These are phyloP conservation scores for Gortyna flavago DNA, from an alignment of 2,888 invertebrate genomes.

Conservation along the genomic window DNA sequence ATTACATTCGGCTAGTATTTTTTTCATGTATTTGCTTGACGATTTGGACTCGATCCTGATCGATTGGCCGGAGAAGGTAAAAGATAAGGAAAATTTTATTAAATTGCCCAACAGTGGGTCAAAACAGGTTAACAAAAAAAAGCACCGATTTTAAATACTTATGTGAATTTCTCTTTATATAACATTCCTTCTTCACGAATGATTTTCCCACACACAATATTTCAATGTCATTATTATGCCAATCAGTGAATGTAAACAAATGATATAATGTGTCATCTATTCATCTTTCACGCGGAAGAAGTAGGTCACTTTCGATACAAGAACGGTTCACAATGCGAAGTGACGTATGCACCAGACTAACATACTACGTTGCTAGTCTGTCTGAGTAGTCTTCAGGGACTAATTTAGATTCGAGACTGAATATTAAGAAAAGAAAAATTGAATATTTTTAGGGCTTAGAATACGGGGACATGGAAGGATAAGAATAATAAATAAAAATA, in stretches of 20 bases:
- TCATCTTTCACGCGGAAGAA: slow-evolving; percentile 39
- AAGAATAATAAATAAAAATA: not conserved
- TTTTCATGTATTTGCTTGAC: not conserved
- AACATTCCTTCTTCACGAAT: not conserved
- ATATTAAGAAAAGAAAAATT: not conserved
- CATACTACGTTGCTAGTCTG: not conserved
- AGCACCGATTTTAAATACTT: too few species aligned
- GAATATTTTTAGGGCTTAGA: not conserved
- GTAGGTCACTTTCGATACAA: slow-evolving; percentile 50
- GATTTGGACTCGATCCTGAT: too few species aligned
- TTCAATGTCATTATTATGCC: slow-evolving; percentile 9
- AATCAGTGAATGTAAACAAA: slow-evolving; percentile 30
- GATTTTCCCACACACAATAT: not conserved
- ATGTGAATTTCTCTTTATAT: not conserved
- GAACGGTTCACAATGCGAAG: slow-evolving; percentile 34
- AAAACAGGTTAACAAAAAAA: too few species aligned
- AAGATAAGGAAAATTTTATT: too few species aligned
- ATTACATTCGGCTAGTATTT: not conserved
- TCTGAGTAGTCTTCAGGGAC: slow-evolving; percentile 5
- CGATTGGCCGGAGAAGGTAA: too few species aligned
- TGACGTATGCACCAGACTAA: slow-evolving; percentile 43
- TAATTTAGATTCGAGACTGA: not conserved
- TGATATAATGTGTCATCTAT: slow-evolving; percentile 31
- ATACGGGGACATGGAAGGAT: not conserved
- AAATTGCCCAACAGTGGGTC: too few species aligned